These are phyloP conservation scores for Limnodromus scolopaceus DNA, from an alignment of 2,797 vertebrate genomes.

Conservation along the genomic window DNA sequence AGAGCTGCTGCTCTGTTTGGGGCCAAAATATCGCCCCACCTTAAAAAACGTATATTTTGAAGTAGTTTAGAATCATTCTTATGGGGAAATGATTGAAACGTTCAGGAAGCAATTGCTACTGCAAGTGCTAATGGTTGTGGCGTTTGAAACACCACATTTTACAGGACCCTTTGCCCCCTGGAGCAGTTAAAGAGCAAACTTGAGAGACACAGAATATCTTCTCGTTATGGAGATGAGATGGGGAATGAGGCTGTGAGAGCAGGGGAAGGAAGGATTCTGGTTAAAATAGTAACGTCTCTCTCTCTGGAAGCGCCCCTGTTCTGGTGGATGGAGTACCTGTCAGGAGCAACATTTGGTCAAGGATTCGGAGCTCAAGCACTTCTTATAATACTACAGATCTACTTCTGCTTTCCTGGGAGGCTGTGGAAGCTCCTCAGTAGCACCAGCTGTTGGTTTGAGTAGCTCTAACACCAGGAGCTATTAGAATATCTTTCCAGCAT, in stretches of 20 bases:
- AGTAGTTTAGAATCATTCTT: not conserved
- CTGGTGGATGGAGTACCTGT: not conserved
- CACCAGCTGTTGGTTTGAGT: not conserved
- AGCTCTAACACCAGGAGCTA: not conserved
- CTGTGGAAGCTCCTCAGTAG: not conserved
- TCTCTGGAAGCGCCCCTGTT: not conserved
- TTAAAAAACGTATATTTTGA: not conserved
- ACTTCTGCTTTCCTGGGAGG: not conserved
- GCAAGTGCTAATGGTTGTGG: not conserved
- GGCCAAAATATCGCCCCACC: not conserved
- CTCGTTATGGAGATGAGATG: not conserved
- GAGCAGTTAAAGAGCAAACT: not conserved
- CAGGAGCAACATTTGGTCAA: not conserved
- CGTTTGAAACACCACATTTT: not conserved
- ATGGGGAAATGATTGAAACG: not conserved
- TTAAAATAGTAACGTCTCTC: not conserved
- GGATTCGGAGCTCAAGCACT: not conserved
- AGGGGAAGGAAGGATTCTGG: not conserved
- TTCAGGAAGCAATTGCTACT: not conserved
- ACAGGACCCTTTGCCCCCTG: not conserved
- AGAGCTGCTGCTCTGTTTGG: not conserved
- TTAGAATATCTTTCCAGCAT: not conserved
- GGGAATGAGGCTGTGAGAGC: not conserved
- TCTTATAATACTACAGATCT: not conserved
- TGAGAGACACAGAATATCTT: not conserved